Percentiles rank a stretch among this genome's conserved stretches.
These are phyloP conservation scores for Steinernema carpocapsae DNA, from an alignment of 2,888 invertebrate species.

Conservation along the genomic window DNA sequence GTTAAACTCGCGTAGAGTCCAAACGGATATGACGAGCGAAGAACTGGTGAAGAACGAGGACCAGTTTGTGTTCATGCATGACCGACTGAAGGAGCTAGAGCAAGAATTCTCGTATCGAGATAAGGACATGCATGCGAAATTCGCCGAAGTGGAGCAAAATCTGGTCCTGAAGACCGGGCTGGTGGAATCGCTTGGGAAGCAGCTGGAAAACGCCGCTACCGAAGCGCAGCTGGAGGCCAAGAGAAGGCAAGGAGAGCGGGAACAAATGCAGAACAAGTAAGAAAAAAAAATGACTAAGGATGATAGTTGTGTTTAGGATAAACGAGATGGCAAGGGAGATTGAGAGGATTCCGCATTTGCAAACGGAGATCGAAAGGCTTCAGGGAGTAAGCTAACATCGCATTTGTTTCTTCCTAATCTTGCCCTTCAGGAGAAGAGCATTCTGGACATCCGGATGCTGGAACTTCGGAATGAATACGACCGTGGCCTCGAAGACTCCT, in stretches of 20 bases:
- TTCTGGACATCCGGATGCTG: constrained; percentile 43
- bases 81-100: constrained; percentile 55
- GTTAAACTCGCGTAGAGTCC: constrained; percentile 52
- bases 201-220: constrained; percentile 48
- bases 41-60: constrained; percentile 54
- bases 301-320: constrained; percentile 40
- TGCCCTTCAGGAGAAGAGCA: constrained; percentile 49
- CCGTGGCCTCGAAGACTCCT: constrained; percentile 56
- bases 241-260: constrained; percentile 44
- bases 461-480: constrained; percentile 53
- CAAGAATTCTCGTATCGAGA: constrained; percentile 60
- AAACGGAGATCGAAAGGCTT: constrained; percentile 55
- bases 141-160: constrained; percentile 65
- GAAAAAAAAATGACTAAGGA: too few species aligned
- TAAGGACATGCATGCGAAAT: constrained; percentile 54
- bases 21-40: constrained; percentile 61
- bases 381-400: constrained; percentile 43
- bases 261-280: constrained; percentile 39
- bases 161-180: constrained; percentile 62
- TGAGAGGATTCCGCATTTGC: constrained; percentile 61
- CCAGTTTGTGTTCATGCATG: constrained; percentile 54
- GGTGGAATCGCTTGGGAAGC: constrained; percentile 53
- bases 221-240: constrained; percentile 41
- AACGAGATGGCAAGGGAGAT: constrained; percentile 45
- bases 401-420: not conserved